These are phyloP conservation scores for Cuniculus paca DNA, from an alignment of 2,797 vertebrate genomes.

Conservation along the genomic window DNA sequence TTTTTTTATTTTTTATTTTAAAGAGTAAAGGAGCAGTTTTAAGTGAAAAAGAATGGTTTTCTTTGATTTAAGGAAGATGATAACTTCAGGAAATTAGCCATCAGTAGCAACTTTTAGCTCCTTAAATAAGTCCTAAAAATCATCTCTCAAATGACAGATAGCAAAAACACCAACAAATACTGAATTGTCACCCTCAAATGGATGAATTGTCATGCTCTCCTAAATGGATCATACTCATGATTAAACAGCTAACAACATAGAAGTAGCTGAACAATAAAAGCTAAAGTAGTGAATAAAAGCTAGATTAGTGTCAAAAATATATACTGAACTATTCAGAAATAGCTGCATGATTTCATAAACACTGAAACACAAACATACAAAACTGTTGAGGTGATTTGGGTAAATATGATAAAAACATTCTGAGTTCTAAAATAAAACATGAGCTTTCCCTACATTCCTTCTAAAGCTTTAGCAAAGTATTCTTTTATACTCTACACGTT, in stretches of 20 bases:
- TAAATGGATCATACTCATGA: not conserved
- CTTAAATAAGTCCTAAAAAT: conserved; percentile 46
- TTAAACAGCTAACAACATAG: not conserved
- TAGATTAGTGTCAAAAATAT: conserved; percentile 65
- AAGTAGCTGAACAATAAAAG: conserved; percentile 24
- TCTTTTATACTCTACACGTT: not conserved
- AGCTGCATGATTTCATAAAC: conserved; percentile 52
- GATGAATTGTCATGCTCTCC: no score
- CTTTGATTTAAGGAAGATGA: conserved; percentile 57
- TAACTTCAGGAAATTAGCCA: not conserved
- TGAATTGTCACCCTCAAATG: not conserved
- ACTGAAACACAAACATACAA: conserved; percentile 63
- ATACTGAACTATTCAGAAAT: conserved; percentile 68
- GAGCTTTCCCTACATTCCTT: conserved; percentile 26
- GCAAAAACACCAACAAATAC: conserved; percentile 33
- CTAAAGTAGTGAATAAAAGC: conserved; percentile 22
- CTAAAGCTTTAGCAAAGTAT: not conserved
- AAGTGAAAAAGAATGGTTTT: not conserved
- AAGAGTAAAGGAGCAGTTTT: conserved; percentile 43
- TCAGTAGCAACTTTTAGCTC: not conserved
- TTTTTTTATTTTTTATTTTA: no score
- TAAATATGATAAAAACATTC: conserved; percentile 64
- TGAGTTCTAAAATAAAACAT: conserved; percentile 49
- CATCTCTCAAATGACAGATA: not conserved
- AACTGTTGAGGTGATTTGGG: conserved; percentile 48